Evolutionary conservation across 2,797 vertebrate species (phyloP).

Genomic region (Syngnathus acus): DNA sequence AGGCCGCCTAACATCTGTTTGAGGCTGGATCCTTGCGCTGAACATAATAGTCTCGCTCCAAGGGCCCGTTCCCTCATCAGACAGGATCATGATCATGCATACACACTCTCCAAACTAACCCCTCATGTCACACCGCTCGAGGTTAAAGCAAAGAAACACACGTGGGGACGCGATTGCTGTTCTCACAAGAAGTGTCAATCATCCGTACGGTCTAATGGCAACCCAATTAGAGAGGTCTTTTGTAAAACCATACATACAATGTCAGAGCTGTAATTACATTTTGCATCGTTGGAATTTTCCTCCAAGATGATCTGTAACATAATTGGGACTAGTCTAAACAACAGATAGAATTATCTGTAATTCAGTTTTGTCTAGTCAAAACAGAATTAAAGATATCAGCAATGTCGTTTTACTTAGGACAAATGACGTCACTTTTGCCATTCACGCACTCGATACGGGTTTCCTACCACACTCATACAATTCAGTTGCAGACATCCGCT

Average conservation of each 20-base stretch:
- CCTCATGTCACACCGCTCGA: slow-evolving; percentile 43
- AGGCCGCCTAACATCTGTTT: slow-evolving; percentile 89
- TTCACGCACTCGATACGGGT: background rate
- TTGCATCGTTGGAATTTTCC: background rate
- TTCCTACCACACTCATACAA: too few species aligned
- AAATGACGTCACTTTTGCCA: background rate
- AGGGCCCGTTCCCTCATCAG: slow-evolving; percentile 65
- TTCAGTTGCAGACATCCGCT: too few species aligned
- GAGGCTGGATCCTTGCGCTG: slow-evolving; percentile 80
- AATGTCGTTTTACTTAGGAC: background rate
- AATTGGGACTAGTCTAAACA: background rate
- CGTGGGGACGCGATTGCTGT: slow-evolving; percentile 29
- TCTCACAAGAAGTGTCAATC: slow-evolving; percentile 14
- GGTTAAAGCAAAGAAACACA: slow-evolving; percentile 32
- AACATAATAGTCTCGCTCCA: slow-evolving; percentile 72
- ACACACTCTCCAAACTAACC: slow-evolving; percentile 35
- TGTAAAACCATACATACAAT: background rate
- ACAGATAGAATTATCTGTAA: background rate
- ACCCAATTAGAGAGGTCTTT: background rate
- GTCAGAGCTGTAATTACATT: background rate
- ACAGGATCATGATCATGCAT: slow-evolving; percentile 67
- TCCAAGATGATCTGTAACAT: background rate
- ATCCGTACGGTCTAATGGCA: background rate
- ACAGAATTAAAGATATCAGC: background rate
- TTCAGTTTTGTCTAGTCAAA: background rate